Conservation (phyloP, 2,888 invertebrate species). For the Sipha maydis region DNA sequence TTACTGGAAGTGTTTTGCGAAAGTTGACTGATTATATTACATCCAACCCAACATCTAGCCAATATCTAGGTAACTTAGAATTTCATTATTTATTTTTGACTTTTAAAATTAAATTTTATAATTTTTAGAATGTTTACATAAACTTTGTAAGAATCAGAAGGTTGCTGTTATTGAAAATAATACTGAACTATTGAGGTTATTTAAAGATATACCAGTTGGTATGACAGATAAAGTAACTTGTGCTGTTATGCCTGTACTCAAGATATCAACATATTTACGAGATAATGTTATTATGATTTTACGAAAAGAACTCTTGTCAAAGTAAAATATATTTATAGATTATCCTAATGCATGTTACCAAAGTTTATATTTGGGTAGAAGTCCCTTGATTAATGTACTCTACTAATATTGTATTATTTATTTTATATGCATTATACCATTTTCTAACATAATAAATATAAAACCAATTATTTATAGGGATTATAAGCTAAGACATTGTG, state of each 20-base stretch:
- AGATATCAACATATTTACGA: constrained; percentile 74
- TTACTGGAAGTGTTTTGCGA: constrained; percentile 71
- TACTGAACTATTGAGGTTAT: constrained; percentile 67
- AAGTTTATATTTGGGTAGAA: neutral
- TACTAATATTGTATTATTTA: neutral
- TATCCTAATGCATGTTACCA: too few species aligned
- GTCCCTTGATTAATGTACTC: neutral
- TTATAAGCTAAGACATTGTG: constrained; percentile 31
- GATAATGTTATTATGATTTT: constrained; percentile 79
- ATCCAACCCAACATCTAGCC: constrained; percentile 70
- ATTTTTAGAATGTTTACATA: constrained; percentile 55
- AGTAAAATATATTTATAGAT: constrained; percentile 68
- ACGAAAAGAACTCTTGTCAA: constrained; percentile 79
- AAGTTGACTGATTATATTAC: constrained; percentile 72
- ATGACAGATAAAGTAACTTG: constrained; percentile 65
- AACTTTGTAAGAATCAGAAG: constrained; percentile 55
- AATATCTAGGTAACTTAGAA: constrained; percentile 71
- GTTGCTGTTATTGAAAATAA: constrained; percentile 67
- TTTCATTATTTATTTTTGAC: too few species aligned
- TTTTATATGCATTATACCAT: too few species aligned
- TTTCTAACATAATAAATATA: too few species aligned
- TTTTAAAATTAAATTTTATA: neutral
- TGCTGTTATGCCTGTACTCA: constrained; percentile 76
- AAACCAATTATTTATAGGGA: too few species aligned
- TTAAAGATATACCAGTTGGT: constrained; percentile 66